Evolutionary conservation across 2,888 invertebrate species (phyloP), one percentile per base, ranked within the genome.

Genomic region (Apamea monoglypha): DNA sequence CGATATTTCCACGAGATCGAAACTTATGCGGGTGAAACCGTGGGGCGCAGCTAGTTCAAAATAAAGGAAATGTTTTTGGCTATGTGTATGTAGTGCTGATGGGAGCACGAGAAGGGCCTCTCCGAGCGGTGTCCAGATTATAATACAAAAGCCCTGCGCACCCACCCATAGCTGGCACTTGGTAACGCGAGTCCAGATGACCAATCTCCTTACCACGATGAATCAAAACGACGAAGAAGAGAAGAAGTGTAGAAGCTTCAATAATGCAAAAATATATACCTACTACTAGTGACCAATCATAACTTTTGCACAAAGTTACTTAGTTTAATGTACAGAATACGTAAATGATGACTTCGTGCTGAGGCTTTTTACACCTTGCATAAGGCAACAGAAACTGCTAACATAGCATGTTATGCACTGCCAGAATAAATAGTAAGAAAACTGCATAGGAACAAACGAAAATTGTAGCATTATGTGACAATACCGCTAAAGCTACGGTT

Each of bases 401-500:
- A 32, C 64, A 14, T 25, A 21, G 14, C 10, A 32, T 25, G 36
- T 66, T 66, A 36, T 3, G 7, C 7, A 66, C 14, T 36, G 36
- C 25, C 25, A n/a, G 8, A 36, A 40, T 36, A 14, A 3, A 66
- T 7, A 36, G 36, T 10, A 25, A 10, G 25, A 25, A 36, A 66
- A 66, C 25, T 25, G 1, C n/a, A 59, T 66, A 40, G 25, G 36
- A 53, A 56, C 12, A 29, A 66, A 59, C 16, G 21, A 44, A 66
- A 70, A 80, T 18, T 29, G 10, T 21, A 50, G 21, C 12, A 21
- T 80, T 40, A 71, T 21, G 18, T 50, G 40, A 50, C 72, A 67
- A 72, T 53, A 81, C 6, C 12, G 50, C 21, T 72, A 71, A 1
- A 40, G 10, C 40, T 40, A 40, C 40, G 10, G 40, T 40, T 40